Evolutionary conservation across 2,797 vertebrate species (phyloP), one percentile per base, ranked within the genome.

Genomic region (Hypotaenidia philippensis): DNA sequence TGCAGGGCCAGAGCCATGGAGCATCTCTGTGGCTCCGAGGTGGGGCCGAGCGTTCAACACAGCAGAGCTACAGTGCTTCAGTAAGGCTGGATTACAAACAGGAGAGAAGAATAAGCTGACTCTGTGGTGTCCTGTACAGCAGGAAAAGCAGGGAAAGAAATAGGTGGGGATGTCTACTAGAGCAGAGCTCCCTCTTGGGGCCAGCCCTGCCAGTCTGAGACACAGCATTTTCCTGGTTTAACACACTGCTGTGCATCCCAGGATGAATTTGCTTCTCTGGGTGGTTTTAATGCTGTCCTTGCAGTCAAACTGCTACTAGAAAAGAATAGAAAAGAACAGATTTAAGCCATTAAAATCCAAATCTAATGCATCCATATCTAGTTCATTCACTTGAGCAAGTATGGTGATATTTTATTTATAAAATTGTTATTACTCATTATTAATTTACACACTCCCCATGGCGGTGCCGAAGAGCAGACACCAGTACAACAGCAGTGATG

Each of bases 321-420:
- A 77, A 11, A 74, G 47, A 86, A 41, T 40, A 80, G 34, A 34
- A 34, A 34, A 34, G 34, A 78, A 79, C 26, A 70, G 49, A 78
- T 65, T 68, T 69, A 78, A 91, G 65, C 50, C 69, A 68, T 72
- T 89, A 52, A 89, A 96, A 89, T 69, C 59, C 47, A 81, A 78
- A 72, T 18, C 53, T 61, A 92, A 85, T 55, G 61, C 13, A 10
- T 44, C 84, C 40, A 57, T 15, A 32, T 75, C 90, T 83, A 3
- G 57, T 92, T 89, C 59, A 83, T 81, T 79, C 82, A 84, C 64
- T 81, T 89, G 26, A 55, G 72, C 66, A 85, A 95, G 61, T 38
- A 71, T 0, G 1, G 61, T 47, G 74, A 78, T 89, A 74, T 80
- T 96, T 95, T 95, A 93, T 91, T 94, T 83, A 86, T 83, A 76